Percentiles rank a stretch among this genome's conserved stretches.
These are phyloP conservation scores for Panthera uncia DNA, from an alignment of 2,113 vertebrate species.

Conservation along the genomic window DNA sequence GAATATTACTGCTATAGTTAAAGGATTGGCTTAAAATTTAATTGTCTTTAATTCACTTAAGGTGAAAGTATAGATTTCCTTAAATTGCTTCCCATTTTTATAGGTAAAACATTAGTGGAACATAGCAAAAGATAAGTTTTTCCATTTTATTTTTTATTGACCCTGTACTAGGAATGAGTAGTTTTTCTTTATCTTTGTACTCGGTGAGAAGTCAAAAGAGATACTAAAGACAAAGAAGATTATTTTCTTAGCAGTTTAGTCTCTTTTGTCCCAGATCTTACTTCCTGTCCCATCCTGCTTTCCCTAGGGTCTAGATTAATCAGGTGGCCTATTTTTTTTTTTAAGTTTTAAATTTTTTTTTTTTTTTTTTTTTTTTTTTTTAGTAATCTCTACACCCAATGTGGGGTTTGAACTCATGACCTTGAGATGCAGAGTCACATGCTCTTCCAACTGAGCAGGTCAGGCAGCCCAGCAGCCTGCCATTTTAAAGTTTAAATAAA, in stretches of 20 bases:
- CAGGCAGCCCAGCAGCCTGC: neutral
- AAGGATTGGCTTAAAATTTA: neutral
- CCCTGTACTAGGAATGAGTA: neutral
- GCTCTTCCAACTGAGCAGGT: neutral
- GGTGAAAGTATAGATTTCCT: neutral
- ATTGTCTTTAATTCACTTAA: slow-evolving; percentile 22
- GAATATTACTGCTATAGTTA: neutral
- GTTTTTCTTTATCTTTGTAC: neutral
- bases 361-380: neutral
- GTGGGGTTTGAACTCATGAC: neutral
- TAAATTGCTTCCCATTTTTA: neutral
- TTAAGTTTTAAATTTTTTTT: neutral
- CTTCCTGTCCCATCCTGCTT: neutral
- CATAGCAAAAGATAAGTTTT: neutral
- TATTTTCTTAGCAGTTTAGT: neutral
- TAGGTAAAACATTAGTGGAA: neutral
- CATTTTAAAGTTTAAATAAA: neutral
- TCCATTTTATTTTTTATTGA: neutral
- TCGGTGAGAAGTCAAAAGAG: neutral
- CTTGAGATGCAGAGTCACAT: neutral
- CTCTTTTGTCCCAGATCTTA: neutral
- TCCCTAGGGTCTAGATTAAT: neutral
- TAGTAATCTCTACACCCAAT: neutral
- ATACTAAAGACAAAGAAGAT: neutral
- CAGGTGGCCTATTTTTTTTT: neutral